A percentile compares a stretch with the other conserved stretches of the same genome.
phyloP scores from a whole-genome alignment of 2,113 vertebrate species.

The Neomonachus schauinslandi region DNA sequence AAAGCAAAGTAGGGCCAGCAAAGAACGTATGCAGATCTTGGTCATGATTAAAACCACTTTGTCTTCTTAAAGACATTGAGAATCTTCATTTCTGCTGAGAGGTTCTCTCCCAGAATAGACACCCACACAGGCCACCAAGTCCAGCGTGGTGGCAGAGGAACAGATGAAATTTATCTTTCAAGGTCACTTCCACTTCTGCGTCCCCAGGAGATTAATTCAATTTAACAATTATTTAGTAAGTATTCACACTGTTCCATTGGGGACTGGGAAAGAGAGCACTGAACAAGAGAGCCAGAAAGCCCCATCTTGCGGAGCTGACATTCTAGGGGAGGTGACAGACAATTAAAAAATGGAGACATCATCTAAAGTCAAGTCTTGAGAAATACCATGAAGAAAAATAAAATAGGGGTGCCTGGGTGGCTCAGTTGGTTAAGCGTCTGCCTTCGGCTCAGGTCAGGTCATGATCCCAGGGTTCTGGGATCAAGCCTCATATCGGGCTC shows the following conservation, averaged over 20 bases:
- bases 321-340: not conserved
- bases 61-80: not conserved
- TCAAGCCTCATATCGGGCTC: too few species aligned
- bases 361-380: not conserved
- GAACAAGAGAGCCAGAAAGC: not conserved
- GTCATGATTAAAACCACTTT: not conserved
- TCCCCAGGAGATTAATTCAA: not conserved
- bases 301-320: not conserved
- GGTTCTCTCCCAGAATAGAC: not conserved
- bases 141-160: not conserved
- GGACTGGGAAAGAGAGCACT: not conserved
- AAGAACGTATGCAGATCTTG: not conserved
- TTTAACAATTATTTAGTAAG: not conserved
- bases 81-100: conserved; percentile 35
- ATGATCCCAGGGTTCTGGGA: too few species aligned
- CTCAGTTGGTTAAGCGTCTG: too few species aligned
- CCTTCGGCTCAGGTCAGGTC: too few species aligned
- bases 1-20: not conserved
- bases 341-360: not conserved
- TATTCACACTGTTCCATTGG: not conserved
- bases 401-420: not conserved
- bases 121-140: not conserved
- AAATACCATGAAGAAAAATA: not conserved
- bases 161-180: not conserved
- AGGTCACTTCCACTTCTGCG: not conserved